A percentile compares a stretch with the other conserved stretches of the same genome.
phyloP scores from a whole-genome alignment of 1,140 invertebrate genomes.

The Ganaspis sp. region DNA sequence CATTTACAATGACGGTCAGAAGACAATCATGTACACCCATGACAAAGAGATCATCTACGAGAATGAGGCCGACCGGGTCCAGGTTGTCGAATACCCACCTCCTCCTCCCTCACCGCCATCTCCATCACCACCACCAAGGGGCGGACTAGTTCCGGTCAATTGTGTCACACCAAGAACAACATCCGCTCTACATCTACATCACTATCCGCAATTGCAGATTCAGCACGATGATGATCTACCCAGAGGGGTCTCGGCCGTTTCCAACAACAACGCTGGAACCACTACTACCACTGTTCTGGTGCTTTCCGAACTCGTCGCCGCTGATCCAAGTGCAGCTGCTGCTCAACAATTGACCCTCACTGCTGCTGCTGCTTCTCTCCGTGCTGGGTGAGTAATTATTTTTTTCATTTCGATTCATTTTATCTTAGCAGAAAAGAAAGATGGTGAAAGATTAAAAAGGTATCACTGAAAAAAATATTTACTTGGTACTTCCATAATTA shows the following conservation, averaged over 20 bases:
- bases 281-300: slow-evolving; percentile 78
- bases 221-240: slow-evolving; percentile 74
- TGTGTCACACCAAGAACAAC: slow-evolving; percentile 71
- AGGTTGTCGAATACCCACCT: slow-evolving; percentile 74
- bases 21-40: slow-evolving; percentile 86
- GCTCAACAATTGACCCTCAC: slow-evolving; percentile 66
- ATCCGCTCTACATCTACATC: slow-evolving; percentile 70
- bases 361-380: slow-evolving; percentile 64
- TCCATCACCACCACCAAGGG: slow-evolving; percentile 62
- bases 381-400: slow-evolving; percentile 67
- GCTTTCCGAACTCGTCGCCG: slow-evolving; percentile 76
- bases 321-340: slow-evolving; percentile 62
- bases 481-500: too few species aligned
- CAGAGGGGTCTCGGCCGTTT: slow-evolving; percentile 61
- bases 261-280: slow-evolving; percentile 65
- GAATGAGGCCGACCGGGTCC: slow-evolving; percentile 72
- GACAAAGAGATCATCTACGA: slow-evolving; percentile 76
- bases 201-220: slow-evolving; percentile 74
- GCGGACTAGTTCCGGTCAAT: slow-evolving; percentile 74
- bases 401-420: not conserved
- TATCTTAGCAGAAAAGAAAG: too few species aligned
- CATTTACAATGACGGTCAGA: slow-evolving; percentile 88
- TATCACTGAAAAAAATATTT: not conserved
- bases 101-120: slow-evolving; percentile 77
- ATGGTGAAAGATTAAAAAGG: too few species aligned